phyloP scores from a whole-genome alignment of 2,888 invertebrate species.

The Hypercompe scribonia region DNA sequence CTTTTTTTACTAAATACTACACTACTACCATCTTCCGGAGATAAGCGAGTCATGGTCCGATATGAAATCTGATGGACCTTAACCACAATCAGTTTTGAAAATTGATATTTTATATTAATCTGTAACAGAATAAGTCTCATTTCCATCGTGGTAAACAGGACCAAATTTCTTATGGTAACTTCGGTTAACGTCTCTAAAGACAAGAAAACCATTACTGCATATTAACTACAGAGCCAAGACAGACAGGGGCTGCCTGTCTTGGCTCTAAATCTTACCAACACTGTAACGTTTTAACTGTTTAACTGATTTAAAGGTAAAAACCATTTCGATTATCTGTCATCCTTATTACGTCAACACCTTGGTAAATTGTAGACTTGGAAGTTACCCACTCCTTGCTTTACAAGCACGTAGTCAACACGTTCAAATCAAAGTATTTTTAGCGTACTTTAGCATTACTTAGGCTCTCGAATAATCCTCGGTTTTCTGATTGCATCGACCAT shows the following conservation, averaged over 20 bases:
- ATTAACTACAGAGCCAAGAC: too few relatives aligned
- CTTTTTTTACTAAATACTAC: conserved; percentile 74
- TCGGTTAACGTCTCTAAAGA: neutral
- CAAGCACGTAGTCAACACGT: too few relatives aligned
- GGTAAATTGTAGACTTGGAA: neutral
- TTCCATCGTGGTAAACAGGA: neutral
- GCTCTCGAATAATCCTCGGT: too few relatives aligned
- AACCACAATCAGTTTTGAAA: neutral
- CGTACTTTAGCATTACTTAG: too few relatives aligned
- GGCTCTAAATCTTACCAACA: neutral
- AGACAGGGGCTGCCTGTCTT: too few relatives aligned
- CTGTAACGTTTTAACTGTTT: neutral
- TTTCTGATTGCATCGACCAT: too few relatives aligned
- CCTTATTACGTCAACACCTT: neutral
- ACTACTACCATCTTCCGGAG: conserved; percentile 66
- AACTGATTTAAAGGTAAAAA: neutral
- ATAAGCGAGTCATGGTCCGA: conserved; percentile 43
- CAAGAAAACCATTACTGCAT: neutral
- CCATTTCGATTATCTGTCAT: neutral
- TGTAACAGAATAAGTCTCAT: neutral
- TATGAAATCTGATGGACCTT: conserved; percentile 17
- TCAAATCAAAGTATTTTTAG: too few relatives aligned
- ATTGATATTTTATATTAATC: neutral
- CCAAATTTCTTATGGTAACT: neutral
- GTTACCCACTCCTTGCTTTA: neutral